Evolutionary conservation across 1,140 invertebrate species (phyloP), one percentile per base, ranked within the genome.

Genomic region (Brachionus calyciflorus): DNA sequence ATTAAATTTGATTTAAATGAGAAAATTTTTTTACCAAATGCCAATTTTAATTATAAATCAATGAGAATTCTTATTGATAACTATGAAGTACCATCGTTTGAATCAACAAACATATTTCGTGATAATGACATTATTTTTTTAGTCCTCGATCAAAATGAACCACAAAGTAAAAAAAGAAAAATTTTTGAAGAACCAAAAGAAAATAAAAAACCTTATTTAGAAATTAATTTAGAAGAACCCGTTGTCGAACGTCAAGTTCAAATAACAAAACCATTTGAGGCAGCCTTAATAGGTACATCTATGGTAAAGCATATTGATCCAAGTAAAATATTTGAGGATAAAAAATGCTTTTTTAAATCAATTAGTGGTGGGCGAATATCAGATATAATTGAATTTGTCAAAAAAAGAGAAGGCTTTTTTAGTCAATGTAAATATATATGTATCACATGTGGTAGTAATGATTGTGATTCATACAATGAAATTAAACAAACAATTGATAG

Each of bases 151-250:
- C 2, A 7, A 65, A 44, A 9, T 0, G 6, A 19, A 19, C 21
- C 41, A 0, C 21, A 21, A 65, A 44, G n/a, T 24, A 65, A 65
- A 41, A 65, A 65, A 44, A 41, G 60, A 44, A 65, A 65, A 44
- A 24, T 65, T 44, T 24, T 44, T 21, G 37, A 65, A 41, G 2
- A 24, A n/a, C n/a, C 26, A 46, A 41, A 65, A 41, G 40, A 44
- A 14, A 65, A 65, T 65, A 65, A 65, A 65, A 65, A 65, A 41
- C 33, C 60, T 19, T 19, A 65, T 65, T 65, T 65, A 65, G 60
- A 65, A 41, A 1, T n/a, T 10, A 10, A 63, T 63, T 63, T 63
- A 1, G 41, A 37, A 12, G 3, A 65, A 46, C 7, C 12, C 17
- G 12, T 24, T 6, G 19, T 5, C 5, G 55, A 60, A 26, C 19